These are phyloP conservation scores for Thumatha senex DNA, from an alignment of 2,888 invertebrate genomes.

Conservation along the genomic window DNA sequence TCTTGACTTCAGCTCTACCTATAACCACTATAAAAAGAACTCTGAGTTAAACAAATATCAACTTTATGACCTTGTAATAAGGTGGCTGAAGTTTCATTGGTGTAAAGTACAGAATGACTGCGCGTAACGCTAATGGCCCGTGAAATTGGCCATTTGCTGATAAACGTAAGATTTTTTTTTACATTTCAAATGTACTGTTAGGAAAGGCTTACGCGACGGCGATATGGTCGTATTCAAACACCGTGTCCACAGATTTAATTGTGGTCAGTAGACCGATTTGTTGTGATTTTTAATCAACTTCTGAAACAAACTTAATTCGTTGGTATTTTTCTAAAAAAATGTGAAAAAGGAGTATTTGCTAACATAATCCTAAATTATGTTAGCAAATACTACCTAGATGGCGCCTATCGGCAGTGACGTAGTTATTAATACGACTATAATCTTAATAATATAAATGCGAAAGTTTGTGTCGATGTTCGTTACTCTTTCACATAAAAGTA, in stretches of 20 bases:
- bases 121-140: slow-evolving; percentile 63
- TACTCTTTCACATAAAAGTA: too few species aligned
- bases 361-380: too few species aligned
- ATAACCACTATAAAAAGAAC: slow-evolving; percentile 25
- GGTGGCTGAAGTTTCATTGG: slow-evolving; percentile 3
- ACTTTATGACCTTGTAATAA: slow-evolving; percentile 18
- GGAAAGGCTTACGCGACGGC: slow-evolving; percentile 11
- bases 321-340: too few species aligned
- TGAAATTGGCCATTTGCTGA: slow-evolving; percentile 67
- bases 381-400: too few species aligned
- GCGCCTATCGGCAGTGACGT: too few species aligned
- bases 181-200: slow-evolving; percentile 45
- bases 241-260: slow-evolving; percentile 4
- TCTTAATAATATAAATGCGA: too few species aligned
- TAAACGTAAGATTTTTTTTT: slow-evolving; percentile 49
- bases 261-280: slow-evolving; percentile 4
- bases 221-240: slow-evolving; percentile 4
- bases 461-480: too few species aligned
- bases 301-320: background rate
- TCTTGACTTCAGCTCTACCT: slow-evolving; percentile 33
- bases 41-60: slow-evolving; percentile 12
- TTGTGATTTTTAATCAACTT: background rate
- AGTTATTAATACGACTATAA: too few species aligned
- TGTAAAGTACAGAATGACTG: slow-evolving; percentile 46
- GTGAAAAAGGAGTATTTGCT: too few species aligned